These are phyloP conservation scores for Acarapis woodi DNA, from an alignment of 1,140 invertebrate species.

Conservation along the genomic window DNA sequence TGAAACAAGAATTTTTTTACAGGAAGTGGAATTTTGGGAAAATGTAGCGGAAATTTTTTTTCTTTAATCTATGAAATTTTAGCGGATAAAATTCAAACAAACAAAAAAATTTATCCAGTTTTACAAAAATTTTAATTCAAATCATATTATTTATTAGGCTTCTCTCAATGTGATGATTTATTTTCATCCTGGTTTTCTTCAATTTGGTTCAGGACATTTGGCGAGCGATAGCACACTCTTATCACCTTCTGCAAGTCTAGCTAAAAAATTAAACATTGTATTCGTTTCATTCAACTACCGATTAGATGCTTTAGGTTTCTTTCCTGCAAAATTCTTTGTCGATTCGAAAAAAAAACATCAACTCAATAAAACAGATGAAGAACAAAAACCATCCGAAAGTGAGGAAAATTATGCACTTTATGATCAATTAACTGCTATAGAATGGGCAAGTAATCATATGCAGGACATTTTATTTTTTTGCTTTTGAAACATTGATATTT, in stretches of 20 bases:
- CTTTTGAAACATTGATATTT: too few relatives aligned
- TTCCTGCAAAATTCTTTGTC: too few relatives aligned
- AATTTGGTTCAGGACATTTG: conserved; percentile 12
- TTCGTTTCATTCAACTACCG: conserved; percentile 87
- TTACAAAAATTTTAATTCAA: not conserved
- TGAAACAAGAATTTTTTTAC: too few relatives aligned
- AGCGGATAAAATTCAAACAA: not conserved
- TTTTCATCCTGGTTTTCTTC: conserved; percentile 53
- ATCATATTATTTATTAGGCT: conserved; percentile 1
- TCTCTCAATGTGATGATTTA: conserved; percentile 50
- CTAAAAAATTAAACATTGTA: conserved; percentile 21
- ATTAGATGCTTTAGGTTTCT: conserved; percentile 53
- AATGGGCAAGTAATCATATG: too few relatives aligned
- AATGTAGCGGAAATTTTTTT: too few relatives aligned
- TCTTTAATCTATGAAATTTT: too few relatives aligned
- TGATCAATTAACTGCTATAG: conserved; percentile 20
- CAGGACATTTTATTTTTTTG: too few relatives aligned
- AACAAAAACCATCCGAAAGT: conserved; percentile 13
- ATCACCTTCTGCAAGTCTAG: conserved; percentile 44
- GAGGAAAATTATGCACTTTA: conserved; percentile 22
- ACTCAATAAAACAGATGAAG: conserved; percentile 6
- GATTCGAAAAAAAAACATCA: too few relatives aligned
- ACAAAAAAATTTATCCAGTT: not conserved
- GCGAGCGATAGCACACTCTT: too few relatives aligned
- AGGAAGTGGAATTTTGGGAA: too few relatives aligned